Base-by-base conservation (phyloP, 2,797 vertebrate species). In the Bryconaethiops microstoma region DNA sequence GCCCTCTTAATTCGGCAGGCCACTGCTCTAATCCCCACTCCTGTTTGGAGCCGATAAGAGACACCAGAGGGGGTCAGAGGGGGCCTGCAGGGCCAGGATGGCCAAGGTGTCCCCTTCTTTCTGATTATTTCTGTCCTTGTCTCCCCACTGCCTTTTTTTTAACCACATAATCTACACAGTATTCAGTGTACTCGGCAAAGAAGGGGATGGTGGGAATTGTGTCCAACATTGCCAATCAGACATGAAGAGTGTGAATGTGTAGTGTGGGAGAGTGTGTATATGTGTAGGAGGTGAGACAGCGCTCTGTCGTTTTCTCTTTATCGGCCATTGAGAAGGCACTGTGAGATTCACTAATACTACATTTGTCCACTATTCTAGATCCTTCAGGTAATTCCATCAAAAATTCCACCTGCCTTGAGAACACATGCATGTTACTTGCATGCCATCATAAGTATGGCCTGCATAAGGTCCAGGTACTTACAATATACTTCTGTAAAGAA, bases 41-140 rank as follows among this genome's bases (percentile, higher is more conserved):
- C 89, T 91, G 91, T 82, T 85, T 74, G 13, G 63, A 81, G 52
- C 86, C 57, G 92, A 94, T 93, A 93, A 93, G 87, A 67, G 21
- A 73, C 76, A 79, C 80, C 80, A 59, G 64, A 77, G 54, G 48
- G 72, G 74, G 67, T 81, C 72, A 78, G 25, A 64, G 80, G 87
- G 83, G 54, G 79, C 77, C 84, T 85, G 82, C 77, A 77, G 87
- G 82, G 86, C 74, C 65, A 74, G 86, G 62, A 74, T 39, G 12
- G 57, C 65, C 68, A 60, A 74, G 74, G 79, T 59, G 70, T 63
- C 76, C 65, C 50, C 40, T 42, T 73, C 82, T 85, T 80, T 72
- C 71, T 78, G 85, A 87, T 87, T 87, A 86, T 87, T 82, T 87
- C 74, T 82, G 23, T 79, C 77, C 54, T 25, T 70, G 45, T 75